These are phyloP conservation scores for Anaspis maculata DNA, from an alignment of 2,888 invertebrate species.

Conservation along the genomic window DNA sequence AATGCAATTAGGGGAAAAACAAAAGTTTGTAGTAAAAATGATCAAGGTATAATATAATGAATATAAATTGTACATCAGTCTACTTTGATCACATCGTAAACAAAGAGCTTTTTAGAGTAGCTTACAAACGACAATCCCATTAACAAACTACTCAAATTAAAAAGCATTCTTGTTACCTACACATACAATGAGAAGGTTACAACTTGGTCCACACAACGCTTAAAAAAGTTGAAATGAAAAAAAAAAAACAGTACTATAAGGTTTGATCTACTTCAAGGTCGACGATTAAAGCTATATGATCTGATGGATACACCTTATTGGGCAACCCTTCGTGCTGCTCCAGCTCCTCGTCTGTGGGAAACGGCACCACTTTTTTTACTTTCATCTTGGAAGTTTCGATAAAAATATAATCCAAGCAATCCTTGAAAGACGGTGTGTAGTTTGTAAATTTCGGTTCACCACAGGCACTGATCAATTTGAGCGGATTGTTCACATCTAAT, in stretches of 20 bases:
- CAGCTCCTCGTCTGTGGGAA: conserved; percentile 73
- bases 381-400: conserved; percentile 57
- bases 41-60: too few species aligned
- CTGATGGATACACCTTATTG: conserved; percentile 83
- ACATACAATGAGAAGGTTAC: conserved; percentile 2
- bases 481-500: conserved; percentile 44
- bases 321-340: conserved; percentile 69
- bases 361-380: conserved; percentile 65
- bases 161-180: too few species aligned
- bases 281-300: conserved; percentile 80
- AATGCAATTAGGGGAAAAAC: too few species aligned
- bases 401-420: conserved; percentile 87
- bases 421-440: conserved; percentile 72
- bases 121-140: too few species aligned
- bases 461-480: conserved; percentile 67
- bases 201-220: too few species aligned
- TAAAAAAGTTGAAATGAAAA: too few species aligned
- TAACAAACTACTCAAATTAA: too few species aligned
- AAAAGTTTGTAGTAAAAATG: too few species aligned
- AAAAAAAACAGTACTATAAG: too few species aligned
- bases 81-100: too few species aligned
- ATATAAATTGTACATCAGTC: too few species aligned
- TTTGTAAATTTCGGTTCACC: conserved; percentile 80
- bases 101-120: too few species aligned
- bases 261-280: conserved; percentile 61